Percentiles rank a stretch among this genome's conserved stretches.
phyloP scores from a whole-genome alignment of 1,140 invertebrate genomes.

The Zeugodacus cucurbitae region DNA sequence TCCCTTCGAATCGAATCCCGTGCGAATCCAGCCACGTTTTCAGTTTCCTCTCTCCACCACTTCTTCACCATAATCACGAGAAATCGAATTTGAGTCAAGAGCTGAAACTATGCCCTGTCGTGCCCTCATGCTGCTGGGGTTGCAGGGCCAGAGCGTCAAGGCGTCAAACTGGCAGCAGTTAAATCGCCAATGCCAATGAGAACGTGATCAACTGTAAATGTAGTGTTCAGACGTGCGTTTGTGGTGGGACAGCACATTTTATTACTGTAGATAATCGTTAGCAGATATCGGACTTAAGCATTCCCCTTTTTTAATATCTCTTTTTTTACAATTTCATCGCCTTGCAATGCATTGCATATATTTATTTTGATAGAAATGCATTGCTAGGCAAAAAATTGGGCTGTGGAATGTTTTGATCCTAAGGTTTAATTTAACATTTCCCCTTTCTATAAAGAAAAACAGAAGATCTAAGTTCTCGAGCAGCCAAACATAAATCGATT shows the following conservation, averaged over 20 bases:
- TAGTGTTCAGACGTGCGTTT: background rate
- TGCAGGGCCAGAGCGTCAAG: background rate
- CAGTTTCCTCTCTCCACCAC: background rate
- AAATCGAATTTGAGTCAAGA: background rate
- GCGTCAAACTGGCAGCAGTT: background rate
- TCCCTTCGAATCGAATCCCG: background rate
- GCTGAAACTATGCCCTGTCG: background rate
- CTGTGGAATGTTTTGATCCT: too few species aligned
- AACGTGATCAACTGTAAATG: slow-evolving; percentile 12
- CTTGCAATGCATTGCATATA: background rate
- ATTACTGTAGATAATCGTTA: too few species aligned
- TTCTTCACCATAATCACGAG: background rate
- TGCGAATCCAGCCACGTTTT: background rate
- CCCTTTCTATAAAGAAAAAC: too few species aligned
- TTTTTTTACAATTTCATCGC: background rate
- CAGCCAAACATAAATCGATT: too few species aligned
- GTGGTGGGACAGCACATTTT: slow-evolving; percentile 14
- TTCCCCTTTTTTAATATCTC: background rate
- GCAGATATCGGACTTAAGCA: too few species aligned
- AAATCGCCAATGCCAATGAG: background rate
- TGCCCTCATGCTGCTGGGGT: background rate
- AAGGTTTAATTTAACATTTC: too few species aligned
- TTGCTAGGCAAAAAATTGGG: background rate
- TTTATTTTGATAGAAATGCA: too few species aligned
- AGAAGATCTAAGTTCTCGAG: too few species aligned